Conservation (phyloP, 2,113 vertebrate species). For the Rhineura floridana region DNA sequence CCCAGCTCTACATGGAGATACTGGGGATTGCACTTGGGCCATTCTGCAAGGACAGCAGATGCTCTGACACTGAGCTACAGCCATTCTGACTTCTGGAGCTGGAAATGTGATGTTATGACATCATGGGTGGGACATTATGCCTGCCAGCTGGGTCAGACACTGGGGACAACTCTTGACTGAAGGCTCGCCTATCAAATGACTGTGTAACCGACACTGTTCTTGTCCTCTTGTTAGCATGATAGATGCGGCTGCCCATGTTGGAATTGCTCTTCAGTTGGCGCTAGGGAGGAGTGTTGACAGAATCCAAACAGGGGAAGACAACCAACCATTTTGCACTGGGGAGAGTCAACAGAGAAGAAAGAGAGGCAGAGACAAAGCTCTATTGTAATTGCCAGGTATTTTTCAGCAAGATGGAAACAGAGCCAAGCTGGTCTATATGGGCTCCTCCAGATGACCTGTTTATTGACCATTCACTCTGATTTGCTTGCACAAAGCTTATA, state of each 20-base stretch:
- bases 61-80: too few relatives aligned
- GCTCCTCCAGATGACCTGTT: background rate
- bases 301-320: background rate
- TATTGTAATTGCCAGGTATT: background rate
- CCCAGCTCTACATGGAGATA: too few relatives aligned
- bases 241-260: conserved; percentile 10
- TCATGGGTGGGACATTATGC: background rate
- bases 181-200: background rate
- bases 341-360: background rate
- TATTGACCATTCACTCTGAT: too few relatives aligned
- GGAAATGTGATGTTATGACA: too few relatives aligned
- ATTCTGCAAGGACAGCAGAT: too few relatives aligned
- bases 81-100: too few relatives aligned
- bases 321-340: conserved; percentile 9
- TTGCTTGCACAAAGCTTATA: too few relatives aligned
- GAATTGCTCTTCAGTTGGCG: conserved; percentile 22
- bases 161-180: background rate
- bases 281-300: conserved; percentile 17
- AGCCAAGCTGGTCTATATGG: background rate
- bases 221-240: background rate
- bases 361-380: conserved; percentile 20
- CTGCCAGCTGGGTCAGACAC: background rate
- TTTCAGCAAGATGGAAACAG: background rate
- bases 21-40: too few relatives aligned
- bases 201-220: background rate